These are phyloP conservation scores for Leucoraja erinaceus DNA, from an alignment of 2,113 vertebrate species.

Conservation along the genomic window DNA sequence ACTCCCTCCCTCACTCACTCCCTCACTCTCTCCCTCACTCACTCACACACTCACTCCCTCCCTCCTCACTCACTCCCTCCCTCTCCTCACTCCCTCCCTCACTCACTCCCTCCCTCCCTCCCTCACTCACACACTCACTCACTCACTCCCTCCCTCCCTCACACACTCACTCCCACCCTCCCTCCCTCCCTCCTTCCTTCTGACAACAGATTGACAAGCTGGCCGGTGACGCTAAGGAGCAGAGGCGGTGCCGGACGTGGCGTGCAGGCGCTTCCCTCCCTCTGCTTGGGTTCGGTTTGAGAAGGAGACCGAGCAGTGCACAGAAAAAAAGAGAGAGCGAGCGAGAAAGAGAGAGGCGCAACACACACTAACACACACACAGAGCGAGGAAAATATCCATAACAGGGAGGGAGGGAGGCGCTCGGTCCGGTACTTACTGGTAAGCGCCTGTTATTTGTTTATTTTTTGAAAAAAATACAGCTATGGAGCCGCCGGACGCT, in stretches of 20 bases:
- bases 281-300: background rate
- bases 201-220: background rate
- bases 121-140: too few species aligned
- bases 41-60: too few species aligned
- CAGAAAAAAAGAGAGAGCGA: background rate
- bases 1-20: too few species aligned
- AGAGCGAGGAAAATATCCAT: background rate
- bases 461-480: background rate
- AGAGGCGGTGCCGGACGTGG: background rate
- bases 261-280: background rate
- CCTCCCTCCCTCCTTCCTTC: too few species aligned
- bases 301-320: conserved; percentile 8
- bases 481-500: too few species aligned
- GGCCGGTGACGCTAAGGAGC: background rate
- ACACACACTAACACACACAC: background rate
- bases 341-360: background rate
- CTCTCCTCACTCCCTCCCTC: too few species aligned
- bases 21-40: too few species aligned
- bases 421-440: conserved; percentile 24
- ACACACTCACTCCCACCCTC: too few species aligned
- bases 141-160: too few species aligned
- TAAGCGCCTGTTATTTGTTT: background rate
- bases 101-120: too few species aligned
- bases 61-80: too few species aligned
- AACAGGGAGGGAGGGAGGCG: conserved; percentile 12